These are phyloP conservation scores for Dicrurus megarhynchus DNA, from an alignment of 2,113 vertebrate genomes.

Conservation along the genomic window DNA sequence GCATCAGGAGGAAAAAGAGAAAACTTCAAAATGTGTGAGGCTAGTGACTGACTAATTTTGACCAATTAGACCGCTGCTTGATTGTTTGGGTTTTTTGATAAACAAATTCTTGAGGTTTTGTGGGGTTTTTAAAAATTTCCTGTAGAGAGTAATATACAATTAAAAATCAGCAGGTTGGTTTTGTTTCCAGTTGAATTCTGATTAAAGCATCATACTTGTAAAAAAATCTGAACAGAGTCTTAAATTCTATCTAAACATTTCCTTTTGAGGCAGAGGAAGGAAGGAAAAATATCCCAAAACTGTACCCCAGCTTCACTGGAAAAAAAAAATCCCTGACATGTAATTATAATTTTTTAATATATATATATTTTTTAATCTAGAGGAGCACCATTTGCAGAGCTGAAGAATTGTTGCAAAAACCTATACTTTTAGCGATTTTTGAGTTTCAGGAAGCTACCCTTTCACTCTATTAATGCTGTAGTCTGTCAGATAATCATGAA, in stretches of 20 bases:
- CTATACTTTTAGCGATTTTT: neutral
- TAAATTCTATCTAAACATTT: neutral
- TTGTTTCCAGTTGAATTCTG: neutral
- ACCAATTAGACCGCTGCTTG: neutral
- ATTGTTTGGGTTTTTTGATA: neutral
- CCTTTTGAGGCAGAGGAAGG: neutral
- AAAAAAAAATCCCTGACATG: neutral
- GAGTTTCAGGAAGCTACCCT: neutral
- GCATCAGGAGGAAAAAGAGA: neutral
- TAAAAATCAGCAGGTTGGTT: neutral
- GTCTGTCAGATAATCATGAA: neutral
- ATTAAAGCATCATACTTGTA: neutral
- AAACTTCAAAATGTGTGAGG: neutral
- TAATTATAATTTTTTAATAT: neutral
- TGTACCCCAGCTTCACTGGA: neutral
- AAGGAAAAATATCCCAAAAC: neutral
- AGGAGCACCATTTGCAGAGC: neutral
- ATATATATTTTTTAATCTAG: neutral
- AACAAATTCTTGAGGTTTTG: neutral
- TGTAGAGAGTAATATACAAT: neutral
- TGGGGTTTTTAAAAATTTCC: fast-evolving
- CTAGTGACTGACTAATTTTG: neutral
- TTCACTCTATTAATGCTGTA: neutral
- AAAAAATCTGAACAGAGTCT: neutral
- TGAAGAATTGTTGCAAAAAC: neutral